Evolutionary conservation across 2,888 invertebrate genomes (phyloP), one percentile per base, ranked within the genome.

Genomic region (Scaptomyza polygonia): DNA sequence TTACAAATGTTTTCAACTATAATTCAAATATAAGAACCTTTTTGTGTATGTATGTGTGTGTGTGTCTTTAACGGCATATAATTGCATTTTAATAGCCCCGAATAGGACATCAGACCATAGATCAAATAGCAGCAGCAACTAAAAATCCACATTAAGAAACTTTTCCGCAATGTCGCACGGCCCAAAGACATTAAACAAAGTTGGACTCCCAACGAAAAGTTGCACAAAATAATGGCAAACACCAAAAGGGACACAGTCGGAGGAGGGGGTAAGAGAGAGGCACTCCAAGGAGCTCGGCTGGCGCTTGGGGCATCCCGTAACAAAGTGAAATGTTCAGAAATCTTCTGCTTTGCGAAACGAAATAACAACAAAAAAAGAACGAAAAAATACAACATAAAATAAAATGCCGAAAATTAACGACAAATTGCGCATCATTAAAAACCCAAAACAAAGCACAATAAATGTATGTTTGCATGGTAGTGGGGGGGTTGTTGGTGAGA

Each of bases 361-460:
- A 77, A 73, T 67, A 67, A 71, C n/a, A n/a, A n/a, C n/a, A n/a
- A n/a, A n/a, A n/a, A n/a, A n/a, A n/a, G n/a, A n/a, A n/a, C n/a
- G n/a, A 79, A 69, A 79, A 71, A 64, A 66, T 61, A 77, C 67
- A 76, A 77, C 77, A 82, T 73, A 72, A 85, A 75, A 79, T 70
- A 83, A 72, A 83, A 82, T 78, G 70, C 77, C 68, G 72, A 78
- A 86, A 86, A 86, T 86, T 85, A 86, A 83, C 86, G 83, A 86
- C 87, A 86, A 86, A 86, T 87, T 86, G 86, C 77, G 79, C 86
- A 78, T 86, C 87, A 87, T 86, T 86, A 83, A 79, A 81, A 81
- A 73, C 77, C 39, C 53, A 30, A 67, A 56, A 39, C 25, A 34
- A 29, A 34, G 18, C 44, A 43, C 40, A 51, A 40, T 18, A n/a